A percentile compares a stretch with the other conserved stretches of the same genome.
Conservation (phyloP, 2,888 invertebrate species). For the Platycheirus rosarum region DNA sequence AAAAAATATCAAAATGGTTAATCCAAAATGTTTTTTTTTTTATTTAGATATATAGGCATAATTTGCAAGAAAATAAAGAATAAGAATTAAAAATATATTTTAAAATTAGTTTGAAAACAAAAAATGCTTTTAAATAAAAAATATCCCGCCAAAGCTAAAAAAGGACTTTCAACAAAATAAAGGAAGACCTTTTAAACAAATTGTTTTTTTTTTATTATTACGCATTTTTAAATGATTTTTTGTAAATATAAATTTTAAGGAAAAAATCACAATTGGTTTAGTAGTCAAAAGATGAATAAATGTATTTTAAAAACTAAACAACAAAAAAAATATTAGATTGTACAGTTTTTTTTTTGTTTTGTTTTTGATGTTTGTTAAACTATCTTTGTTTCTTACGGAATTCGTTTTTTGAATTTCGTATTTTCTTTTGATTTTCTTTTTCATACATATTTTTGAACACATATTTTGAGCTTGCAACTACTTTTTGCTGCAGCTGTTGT, state of each 20-base stretch:
- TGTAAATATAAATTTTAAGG: slow-evolving; percentile 24
- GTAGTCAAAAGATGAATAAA: slow-evolving; percentile 50
- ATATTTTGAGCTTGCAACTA: slow-evolving; percentile 53
- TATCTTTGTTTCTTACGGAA: slow-evolving; percentile 26
- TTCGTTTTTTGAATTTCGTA: slow-evolving; percentile 42
- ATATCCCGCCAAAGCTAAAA: slow-evolving; percentile 25
- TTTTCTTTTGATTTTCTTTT: slow-evolving; percentile 15
- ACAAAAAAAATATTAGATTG: neutral
- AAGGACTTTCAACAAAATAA: slow-evolving; percentile 9
- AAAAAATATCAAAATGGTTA: slow-evolving; percentile 66
- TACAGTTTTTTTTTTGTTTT: neutral
- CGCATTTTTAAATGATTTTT: too few relatives aligned
- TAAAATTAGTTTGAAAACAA: slow-evolving; percentile 4
- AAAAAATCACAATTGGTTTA: slow-evolving; percentile 41
- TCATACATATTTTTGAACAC: slow-evolving; percentile 50
- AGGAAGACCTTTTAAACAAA: slow-evolving; percentile 20
- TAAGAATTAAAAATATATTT: slow-evolving; percentile 7
- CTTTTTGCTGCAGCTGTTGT: slow-evolving; percentile 47
- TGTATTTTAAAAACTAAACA: slow-evolving; percentile 4
- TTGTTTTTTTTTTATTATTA: neutral
- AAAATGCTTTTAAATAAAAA: slow-evolving; percentile 27
- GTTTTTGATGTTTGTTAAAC: slow-evolving; percentile 9
- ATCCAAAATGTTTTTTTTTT: neutral
- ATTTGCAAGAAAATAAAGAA: slow-evolving; percentile 13
- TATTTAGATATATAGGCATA: neutral